Evolutionary conservation across 1,140 invertebrate genomes (phyloP).

Genomic region (Diorhabda carinulata): DNA sequence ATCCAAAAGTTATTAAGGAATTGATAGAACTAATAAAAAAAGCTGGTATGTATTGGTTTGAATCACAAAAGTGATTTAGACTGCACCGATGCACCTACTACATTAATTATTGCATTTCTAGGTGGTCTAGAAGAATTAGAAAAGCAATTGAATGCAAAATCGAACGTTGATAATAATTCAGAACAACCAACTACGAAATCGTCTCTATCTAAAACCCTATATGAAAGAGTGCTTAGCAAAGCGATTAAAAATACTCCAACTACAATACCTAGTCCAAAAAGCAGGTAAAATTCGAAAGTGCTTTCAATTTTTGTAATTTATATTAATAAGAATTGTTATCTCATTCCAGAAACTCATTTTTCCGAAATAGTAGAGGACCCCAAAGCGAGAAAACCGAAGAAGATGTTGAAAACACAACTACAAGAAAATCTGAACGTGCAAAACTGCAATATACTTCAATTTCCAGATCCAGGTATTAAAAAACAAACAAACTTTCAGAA

Average conservation of each 20-base stretch:
- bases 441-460: constrained; percentile 61
- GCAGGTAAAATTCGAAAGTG: neutral
- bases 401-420: constrained; percentile 27
- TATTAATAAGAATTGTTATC: neutral
- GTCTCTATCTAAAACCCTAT: constrained; percentile 67
- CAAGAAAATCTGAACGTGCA: constrained; percentile 47
- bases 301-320: neutral
- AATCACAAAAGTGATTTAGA: neutral
- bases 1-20: constrained; percentile 80
- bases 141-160: constrained; percentile 64
- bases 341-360: constrained; percentile 43
- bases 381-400: constrained; percentile 58
- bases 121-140: constrained; percentile 78
- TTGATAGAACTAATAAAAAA: constrained; percentile 79
- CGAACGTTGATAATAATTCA: constrained; percentile 44
- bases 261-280: constrained; percentile 8
- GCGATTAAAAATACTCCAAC: constrained; percentile 28
- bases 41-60: constrained; percentile 51
- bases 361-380: constrained; percentile 61
- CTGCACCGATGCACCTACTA: too few species aligned
- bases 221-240: constrained; percentile 62
- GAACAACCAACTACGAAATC: constrained; percentile 51
- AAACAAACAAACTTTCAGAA: neutral
- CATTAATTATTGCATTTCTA: constrained; percentile 24
- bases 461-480: constrained; percentile 48